Base-by-base conservation (phyloP, 1,140 invertebrate genomes). In the Platyscapa corneri region DNA sequence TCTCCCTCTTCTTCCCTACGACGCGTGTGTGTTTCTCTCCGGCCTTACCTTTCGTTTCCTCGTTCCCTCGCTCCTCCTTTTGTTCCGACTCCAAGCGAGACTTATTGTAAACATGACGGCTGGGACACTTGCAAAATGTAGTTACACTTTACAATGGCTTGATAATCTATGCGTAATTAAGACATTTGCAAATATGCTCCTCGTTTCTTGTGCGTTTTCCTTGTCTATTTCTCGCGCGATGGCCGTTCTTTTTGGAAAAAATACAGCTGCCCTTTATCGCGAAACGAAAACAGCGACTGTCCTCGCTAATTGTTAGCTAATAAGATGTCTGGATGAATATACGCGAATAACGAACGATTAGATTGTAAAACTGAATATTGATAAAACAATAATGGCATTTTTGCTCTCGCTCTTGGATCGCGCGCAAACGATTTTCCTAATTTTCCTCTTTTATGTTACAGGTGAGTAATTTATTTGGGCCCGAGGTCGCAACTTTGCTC, bases 141-240 rank as follows among this genome's bases (percentile, higher is more conserved):
- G 60, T 78, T 84, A 84, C 20, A 78, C 49, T 84, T 78, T 84
- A 84, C 75, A 78, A 76, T 83, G 27, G 72, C 5, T 42, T 76
- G 23, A 83, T 74, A 76, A 83, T 23, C 56, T 83, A 76, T 34
- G 53, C 2, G 8, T 20, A 65, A 83, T 83, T 65, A 49, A 64
- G 16, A 75, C 46, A 53, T 18, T 53, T 53, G 7, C 49, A 53
- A 53, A 53, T 53, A 14, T 53, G 16, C 49, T 53, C 16, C 18
- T 18, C 8, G 8, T 53, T 2, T 53, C 7, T 53, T 53, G 16
- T 53, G 16, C 49, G n/a, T 53, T 53, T 53, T 10, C 49, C 2
- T 14, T 2, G 16, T 14, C 42, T 5, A 46, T 7, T 46, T 46
- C 42, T 7, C 42, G 5, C 12, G 12, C 42, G 5, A n/a, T n/a